Evolutionary conservation across 2,113 vertebrate genomes (phyloP).

Genomic region (Toxotes chatareus): DNA sequence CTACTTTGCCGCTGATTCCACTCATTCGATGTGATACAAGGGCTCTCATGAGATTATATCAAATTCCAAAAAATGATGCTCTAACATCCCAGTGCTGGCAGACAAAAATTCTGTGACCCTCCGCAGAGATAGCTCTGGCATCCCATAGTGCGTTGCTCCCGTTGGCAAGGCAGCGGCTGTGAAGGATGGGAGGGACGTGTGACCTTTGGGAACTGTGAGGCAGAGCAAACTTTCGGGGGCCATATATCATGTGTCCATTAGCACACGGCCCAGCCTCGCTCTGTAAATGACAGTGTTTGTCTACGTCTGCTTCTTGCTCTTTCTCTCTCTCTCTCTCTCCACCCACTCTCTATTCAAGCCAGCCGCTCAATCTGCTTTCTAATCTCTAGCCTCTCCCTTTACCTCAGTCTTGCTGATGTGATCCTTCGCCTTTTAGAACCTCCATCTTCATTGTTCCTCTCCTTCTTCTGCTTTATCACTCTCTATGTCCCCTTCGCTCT

Average conservation of each 20-base stretch:
- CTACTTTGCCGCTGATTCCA: neutral
- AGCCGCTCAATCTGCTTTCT: constrained; percentile 38
- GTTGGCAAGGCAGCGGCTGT: constrained; percentile 11
- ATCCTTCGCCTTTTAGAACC: constrained; percentile 42
- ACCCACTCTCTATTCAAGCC: constrained; percentile 35
- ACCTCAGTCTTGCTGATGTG: constrained; percentile 35
- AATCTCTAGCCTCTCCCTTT: constrained; percentile 42
- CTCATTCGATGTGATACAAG: constrained; percentile 30
- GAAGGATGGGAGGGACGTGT: constrained; percentile 40
- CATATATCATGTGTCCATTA: constrained; percentile 71
- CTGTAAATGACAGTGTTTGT: constrained; percentile 73
- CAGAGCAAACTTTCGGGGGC: constrained; percentile 53
- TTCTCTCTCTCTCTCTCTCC: constrained; percentile 10
- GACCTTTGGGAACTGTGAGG: constrained; percentile 57
- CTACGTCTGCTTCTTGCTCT: constrained; percentile 34
- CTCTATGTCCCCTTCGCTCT: constrained; percentile 33
- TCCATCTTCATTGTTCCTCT: constrained; percentile 52
- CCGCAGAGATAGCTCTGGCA: neutral
- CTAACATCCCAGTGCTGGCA: constrained; percentile 7
- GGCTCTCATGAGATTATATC: constrained; percentile 37
- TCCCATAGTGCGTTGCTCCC: constrained; percentile 22
- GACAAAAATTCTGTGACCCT: constrained; percentile 16
- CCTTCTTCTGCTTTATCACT: constrained; percentile 41
- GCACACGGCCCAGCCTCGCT: constrained; percentile 43
- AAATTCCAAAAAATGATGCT: neutral